Percentiles rank a stretch among this genome's conserved stretches.
phyloP scores from a whole-genome alignment of 2,797 vertebrate species.

The Hybognathus amarus region DNA sequence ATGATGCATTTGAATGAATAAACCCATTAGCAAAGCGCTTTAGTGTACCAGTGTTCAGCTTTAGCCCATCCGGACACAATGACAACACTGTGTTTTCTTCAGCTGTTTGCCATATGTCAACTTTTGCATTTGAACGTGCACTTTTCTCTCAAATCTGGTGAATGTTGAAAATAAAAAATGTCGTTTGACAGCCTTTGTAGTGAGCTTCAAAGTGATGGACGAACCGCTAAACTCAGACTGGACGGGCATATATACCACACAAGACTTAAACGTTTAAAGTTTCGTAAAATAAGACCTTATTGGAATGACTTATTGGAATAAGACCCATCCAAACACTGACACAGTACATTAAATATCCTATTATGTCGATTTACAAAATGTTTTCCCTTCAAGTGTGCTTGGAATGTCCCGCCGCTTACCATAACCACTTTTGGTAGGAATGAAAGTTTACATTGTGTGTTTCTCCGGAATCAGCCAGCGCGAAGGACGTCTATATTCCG shows the following conservation, averaged over 20 bases:
- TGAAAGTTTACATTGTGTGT: too few species aligned
- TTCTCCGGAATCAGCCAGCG: too few species aligned
- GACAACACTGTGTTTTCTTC: neutral
- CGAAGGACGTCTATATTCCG: too few species aligned
- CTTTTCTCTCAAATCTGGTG: neutral
- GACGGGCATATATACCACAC: neutral
- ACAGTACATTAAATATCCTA: neutral
- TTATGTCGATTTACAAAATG: neutral
- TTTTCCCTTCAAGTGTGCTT: too few species aligned
- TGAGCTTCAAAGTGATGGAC: neutral
- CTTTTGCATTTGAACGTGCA: neutral
- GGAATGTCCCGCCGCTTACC: too few species aligned
- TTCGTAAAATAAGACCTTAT: neutral
- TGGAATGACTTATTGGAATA: too few species aligned
- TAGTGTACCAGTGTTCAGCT: too few species aligned
- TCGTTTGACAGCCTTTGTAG: neutral
- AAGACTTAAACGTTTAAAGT: neutral
- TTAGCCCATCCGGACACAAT: too few species aligned
- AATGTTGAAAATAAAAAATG: neutral
- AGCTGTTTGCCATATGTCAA: neutral
- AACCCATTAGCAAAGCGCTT: too few species aligned
- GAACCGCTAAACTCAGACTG: neutral
- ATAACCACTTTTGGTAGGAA: too few species aligned
- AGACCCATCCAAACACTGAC: neutral
- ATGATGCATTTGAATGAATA: too few species aligned